Conservation (phyloP, 2,113 vertebrate genomes). For the Prionailurus viverrinus region DNA sequence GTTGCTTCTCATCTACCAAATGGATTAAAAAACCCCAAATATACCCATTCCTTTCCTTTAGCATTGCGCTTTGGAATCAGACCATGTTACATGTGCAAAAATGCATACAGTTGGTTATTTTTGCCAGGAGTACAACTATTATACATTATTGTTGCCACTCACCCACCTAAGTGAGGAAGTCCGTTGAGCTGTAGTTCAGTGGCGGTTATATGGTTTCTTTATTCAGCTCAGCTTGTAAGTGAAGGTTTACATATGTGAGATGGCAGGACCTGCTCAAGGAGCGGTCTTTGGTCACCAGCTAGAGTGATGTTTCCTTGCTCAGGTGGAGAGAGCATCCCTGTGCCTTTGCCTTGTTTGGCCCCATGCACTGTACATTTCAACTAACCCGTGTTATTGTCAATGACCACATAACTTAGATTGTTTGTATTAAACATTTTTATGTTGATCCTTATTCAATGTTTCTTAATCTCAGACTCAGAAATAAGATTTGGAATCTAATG, state of each 20-base stretch:
- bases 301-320: not conserved
- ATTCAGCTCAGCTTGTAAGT: not conserved
- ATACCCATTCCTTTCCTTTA: not conserved
- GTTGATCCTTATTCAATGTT: not conserved
- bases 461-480: conserved; percentile 21
- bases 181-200: not conserved
- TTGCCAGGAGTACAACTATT: not conserved
- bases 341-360: not conserved
- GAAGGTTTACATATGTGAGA: not conserved
- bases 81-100: not conserved
- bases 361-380: not conserved
- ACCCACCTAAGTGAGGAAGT: not conserved
- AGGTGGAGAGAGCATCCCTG: too few relatives aligned
- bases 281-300: not conserved
- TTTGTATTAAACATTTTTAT: not conserved
- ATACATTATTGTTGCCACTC: not conserved
- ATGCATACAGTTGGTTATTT: not conserved
- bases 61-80: not conserved
- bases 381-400: not conserved
- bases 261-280: not conserved
- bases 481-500: conserved; percentile 10
- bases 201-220: not conserved
- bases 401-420: not conserved
- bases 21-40: not conserved
- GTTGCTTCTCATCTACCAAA: not conserved